A percentile compares a stretch with the other conserved stretches of the same genome.
phyloP scores from a whole-genome alignment of 1,140 invertebrate genomes.

The Littorina saxatilis region DNA sequence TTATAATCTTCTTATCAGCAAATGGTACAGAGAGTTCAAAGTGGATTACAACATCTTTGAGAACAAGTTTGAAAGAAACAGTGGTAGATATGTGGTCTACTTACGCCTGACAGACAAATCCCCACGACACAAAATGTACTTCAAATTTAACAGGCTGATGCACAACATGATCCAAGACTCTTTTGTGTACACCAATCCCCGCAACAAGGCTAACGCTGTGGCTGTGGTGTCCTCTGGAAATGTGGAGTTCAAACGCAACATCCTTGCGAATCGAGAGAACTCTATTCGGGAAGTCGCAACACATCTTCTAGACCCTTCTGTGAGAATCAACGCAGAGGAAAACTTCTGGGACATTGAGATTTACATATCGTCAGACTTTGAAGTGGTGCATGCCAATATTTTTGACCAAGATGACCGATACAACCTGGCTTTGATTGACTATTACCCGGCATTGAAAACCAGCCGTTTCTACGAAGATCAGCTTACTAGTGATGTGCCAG shows the following conservation, averaged over 20 bases:
- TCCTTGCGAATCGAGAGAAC: slow-evolving; percentile 93
- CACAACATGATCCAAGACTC: slow-evolving; percentile 93
- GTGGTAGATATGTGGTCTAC: slow-evolving; percentile 90
- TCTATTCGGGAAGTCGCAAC: slow-evolving; percentile 93
- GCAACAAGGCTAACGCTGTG: slow-evolving; percentile 89
- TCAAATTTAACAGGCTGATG: slow-evolving; percentile 91
- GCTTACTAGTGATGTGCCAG: slow-evolving; percentile 53
- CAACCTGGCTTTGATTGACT: slow-evolving; percentile 73
- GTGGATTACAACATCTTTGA: slow-evolving; percentile 85
- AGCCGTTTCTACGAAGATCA: slow-evolving; percentile 59
- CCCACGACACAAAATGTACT: slow-evolving; percentile 86
- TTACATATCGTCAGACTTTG: slow-evolving; percentile 48
- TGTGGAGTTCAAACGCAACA: slow-evolving; percentile 92
- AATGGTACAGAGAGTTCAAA: slow-evolving; percentile 71
- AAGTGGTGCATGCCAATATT: slow-evolving; percentile 61
- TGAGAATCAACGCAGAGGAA: slow-evolving; percentile 93
- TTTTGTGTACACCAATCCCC: slow-evolving; percentile 84
- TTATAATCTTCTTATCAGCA: slow-evolving; percentile 75
- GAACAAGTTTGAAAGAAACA: slow-evolving; percentile 92
- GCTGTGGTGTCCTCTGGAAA: slow-evolving; percentile 92
- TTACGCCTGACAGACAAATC: slow-evolving; percentile 92
- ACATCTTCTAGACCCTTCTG: slow-evolving; percentile 95
- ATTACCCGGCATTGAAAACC: slow-evolving; percentile 68
- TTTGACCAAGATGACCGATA: slow-evolving; percentile 73
- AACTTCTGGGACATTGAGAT: slow-evolving; percentile 91